Evolutionary conservation across 1,140 invertebrate genomes (phyloP).

Genomic region (Linepithema humile): DNA sequence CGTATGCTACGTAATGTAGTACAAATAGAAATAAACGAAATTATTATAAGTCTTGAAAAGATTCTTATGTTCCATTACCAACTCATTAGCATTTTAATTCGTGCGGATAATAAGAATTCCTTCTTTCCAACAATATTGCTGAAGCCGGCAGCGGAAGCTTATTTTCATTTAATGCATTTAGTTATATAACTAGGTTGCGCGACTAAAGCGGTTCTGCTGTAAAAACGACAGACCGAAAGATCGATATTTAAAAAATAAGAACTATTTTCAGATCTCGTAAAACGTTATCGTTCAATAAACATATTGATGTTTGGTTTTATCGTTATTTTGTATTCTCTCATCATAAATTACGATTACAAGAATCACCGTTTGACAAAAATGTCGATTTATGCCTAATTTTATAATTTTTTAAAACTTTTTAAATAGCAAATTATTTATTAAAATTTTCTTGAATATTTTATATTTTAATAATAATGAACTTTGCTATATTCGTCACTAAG

Average conservation of each 20-base stretch:
- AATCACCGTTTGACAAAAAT: neutral
- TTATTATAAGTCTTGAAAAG: neutral
- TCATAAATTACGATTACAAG: neutral
- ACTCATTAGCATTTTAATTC: constrained; percentile 21
- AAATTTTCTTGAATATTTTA: neutral
- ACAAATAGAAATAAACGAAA: neutral
- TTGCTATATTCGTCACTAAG: neutral
- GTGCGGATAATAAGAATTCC: neutral
- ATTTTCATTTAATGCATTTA: neutral
- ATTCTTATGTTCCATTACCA: neutral
- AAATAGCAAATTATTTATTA: neutral
- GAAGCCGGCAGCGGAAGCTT: neutral
- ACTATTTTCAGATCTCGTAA: constrained; percentile 33
- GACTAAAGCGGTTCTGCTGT: neutral
- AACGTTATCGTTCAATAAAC: constrained; percentile 22
- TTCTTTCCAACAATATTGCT: neutral
- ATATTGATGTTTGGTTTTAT: neutral
- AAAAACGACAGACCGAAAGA: constrained; percentile 10
- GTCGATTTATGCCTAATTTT: neutral
- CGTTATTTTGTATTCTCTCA: neutral
- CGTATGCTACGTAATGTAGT: neutral
- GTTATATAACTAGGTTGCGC: neutral
- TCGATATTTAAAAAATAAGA: constrained; percentile 3
- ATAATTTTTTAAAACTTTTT: neutral
- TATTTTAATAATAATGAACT: neutral